A percentile compares a stretch with the other conserved stretches of the same genome.
These are phyloP conservation scores for Carollia perspicillata DNA, from an alignment of 2,113 vertebrate species.

Conservation along the genomic window DNA sequence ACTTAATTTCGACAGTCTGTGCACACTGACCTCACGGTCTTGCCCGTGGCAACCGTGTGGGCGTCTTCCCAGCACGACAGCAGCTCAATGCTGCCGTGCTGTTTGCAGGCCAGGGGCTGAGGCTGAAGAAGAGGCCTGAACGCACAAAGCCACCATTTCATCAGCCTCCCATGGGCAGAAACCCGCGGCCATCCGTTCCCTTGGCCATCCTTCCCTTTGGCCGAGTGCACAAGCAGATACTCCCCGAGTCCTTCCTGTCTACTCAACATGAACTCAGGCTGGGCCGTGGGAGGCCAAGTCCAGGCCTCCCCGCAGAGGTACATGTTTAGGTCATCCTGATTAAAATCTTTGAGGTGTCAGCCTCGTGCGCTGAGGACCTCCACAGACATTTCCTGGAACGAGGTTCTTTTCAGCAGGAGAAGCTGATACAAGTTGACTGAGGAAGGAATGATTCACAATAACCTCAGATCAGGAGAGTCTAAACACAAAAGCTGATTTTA, in stretches of 20 bases:
- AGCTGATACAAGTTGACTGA: not conserved
- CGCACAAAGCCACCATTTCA: not conserved
- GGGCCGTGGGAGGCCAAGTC: not conserved
- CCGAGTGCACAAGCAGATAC: fast-evolving
- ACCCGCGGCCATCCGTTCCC: fast-evolving
- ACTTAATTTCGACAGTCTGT: not conserved
- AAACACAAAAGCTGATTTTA: slow-evolving; percentile 37
- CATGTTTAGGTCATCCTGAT: not conserved
- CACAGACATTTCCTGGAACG: not conserved
- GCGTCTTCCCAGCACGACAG: not conserved
- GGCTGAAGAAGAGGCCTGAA: not conserved
- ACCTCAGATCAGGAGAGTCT: not conserved
- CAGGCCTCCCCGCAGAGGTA: not conserved
- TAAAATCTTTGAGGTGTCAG: not conserved
- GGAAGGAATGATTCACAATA: not conserved
- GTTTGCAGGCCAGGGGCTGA: not conserved
- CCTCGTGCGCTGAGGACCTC: not conserved
- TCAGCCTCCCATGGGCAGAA: not conserved
- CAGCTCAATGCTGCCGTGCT: fast-evolving
- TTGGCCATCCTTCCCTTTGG: fast-evolving
- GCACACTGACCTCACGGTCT: not conserved
- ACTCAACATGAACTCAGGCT: not conserved
- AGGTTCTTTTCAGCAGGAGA: not conserved
- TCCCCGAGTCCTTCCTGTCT: not conserved
- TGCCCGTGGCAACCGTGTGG: not conserved